Evolutionary conservation across 2,797 vertebrate genomes (phyloP).

Genomic region (Gadopsis marmoratus): DNA sequence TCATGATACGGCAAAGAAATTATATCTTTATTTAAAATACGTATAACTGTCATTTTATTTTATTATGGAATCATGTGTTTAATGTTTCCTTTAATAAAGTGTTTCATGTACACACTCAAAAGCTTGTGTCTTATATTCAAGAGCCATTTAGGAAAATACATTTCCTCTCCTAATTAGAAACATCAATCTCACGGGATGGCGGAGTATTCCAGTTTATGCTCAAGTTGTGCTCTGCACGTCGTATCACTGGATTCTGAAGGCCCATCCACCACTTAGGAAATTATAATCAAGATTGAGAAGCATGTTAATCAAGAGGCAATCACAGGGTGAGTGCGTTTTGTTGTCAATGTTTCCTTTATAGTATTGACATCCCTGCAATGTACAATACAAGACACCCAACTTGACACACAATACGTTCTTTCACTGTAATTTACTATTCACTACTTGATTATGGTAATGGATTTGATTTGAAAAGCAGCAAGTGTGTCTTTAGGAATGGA

Average conservation of each 20-base stretch:
- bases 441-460: constrained; percentile 61
- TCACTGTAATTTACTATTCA: constrained; percentile 46
- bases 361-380: constrained; percentile 37
- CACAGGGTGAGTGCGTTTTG: constrained; percentile 55
- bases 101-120: constrained; percentile 17
- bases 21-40: too few species aligned
- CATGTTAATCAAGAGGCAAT: constrained; percentile 65
- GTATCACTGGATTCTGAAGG: constrained; percentile 46
- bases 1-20: not conserved
- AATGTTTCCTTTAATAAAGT: constrained; percentile 14
- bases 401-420: constrained; percentile 27
- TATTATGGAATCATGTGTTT: constrained; percentile 21
- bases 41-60: not conserved
- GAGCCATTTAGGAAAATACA: constrained; percentile 19
- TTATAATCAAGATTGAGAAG: constrained; percentile 59
- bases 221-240: constrained; percentile 24
- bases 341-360: constrained; percentile 58
- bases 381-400: constrained; percentile 20
- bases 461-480: constrained; percentile 57
- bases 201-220: constrained; percentile 24
- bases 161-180: constrained; percentile 45
- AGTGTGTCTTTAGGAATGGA: constrained; percentile 19
- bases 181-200: constrained; percentile 39
- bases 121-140: constrained; percentile 5
- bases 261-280: constrained; percentile 39